phyloP scores from a whole-genome alignment of 2,113 vertebrate genomes.

The Ceuthmochares aereus region DNA sequence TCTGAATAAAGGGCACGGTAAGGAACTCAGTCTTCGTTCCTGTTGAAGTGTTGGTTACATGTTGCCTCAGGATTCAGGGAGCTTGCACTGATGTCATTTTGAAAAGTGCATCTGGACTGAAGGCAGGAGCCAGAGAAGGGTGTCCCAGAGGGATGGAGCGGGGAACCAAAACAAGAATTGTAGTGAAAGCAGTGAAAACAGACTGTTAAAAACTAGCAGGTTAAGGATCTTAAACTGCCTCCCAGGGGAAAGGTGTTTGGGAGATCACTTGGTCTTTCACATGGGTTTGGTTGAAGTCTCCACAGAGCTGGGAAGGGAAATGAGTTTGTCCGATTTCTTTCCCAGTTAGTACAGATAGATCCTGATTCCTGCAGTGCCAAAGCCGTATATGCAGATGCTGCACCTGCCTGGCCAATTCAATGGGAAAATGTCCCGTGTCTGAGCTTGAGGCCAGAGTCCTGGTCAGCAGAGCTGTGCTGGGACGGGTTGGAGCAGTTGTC shows the following conservation, averaged over 20 bases:
- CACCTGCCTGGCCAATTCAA: background rate
- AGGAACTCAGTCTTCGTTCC: background rate
- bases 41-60: fast-evolving
- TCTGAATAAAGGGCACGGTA: background rate
- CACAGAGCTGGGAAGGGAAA: background rate
- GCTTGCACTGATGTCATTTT: background rate
- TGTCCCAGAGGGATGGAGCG: background rate
- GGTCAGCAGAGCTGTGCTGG: background rate
- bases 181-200: background rate
- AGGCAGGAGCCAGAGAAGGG: background rate
- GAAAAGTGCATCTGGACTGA: background rate
- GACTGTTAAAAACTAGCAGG: background rate
- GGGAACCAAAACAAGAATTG: background rate
- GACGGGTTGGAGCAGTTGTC: background rate
- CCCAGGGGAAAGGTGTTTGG: background rate
- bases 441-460: background rate
- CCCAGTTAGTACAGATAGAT: background rate
- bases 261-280: background rate
- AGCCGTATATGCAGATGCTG: background rate
- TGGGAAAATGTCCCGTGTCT: background rate
- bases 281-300: background rate
- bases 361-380: background rate
- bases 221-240: background rate
- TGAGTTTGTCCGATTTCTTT: background rate
- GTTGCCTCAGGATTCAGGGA: background rate